Base-by-base conservation (phyloP, 2,888 invertebrate species). In the Aleiodes alternator region DNA sequence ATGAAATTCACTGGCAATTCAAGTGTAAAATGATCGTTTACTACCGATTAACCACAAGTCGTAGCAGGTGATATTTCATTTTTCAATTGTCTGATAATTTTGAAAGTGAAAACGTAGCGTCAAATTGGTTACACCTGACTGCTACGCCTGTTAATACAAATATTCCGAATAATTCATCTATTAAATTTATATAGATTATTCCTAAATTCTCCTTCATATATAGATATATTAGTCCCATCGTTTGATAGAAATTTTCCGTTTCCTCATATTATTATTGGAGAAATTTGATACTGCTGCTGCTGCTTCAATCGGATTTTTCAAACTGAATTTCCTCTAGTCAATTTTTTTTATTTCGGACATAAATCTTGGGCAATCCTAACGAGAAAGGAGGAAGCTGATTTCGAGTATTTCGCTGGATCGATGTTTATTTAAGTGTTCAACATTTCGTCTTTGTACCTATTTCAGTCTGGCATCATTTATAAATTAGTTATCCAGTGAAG, bases 321-420 rank as follows among this genome's bases (percentile, higher is more conserved):
- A 38, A 38, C 8, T 38, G 38, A 38, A 38, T 38, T 38, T 38
- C 38, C 5, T 38, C 8, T 7, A 38, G 0, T 38, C 38, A 38
- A 38, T 38, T 38, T 38, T 38, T 38, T 38, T 38, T 23, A n/a
- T 23, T 23, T 23, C 23, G 38, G 38, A 5, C 5, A 50, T 66
- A 9, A 43, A n/a, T 50, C 34, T 61, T 76, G 76, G 69, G 77
- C 70, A 76, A 80, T 72, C 53, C 51, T 70, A 59, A 81, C 5
- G 86, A 87, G 88, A 89, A 89, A 89, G 88, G 87, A 88, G 88
- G 88, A 89, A 88, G 85, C 84, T 78, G 5, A n/a, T 29, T 57
- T 9, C 12, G 57, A 57, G 38, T 38, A 14, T 9, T 38, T n/a
- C 16, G 38, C 16, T 78, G 66, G 38, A 72, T 66, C 75, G 64